Evolutionary conservation across 2,113 vertebrate genomes (phyloP).

Genomic region (Cebidichthys violaceus): DNA sequence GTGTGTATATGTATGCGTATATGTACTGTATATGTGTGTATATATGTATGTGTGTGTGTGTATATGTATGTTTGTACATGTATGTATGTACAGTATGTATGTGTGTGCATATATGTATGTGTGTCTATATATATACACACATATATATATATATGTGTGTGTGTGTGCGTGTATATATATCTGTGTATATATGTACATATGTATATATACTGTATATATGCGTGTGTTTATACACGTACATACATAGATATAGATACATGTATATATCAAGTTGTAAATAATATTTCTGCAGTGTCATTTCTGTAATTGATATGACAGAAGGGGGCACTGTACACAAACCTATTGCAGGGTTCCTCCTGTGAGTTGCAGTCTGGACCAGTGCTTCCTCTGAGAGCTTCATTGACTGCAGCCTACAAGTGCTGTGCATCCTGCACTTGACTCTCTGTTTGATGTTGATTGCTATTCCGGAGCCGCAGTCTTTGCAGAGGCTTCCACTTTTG

Average conservation of each 20-base stretch:
- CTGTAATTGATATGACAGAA: slow-evolving; percentile 35
- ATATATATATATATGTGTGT: no score
- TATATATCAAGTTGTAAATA: background rate
- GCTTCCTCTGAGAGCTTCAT: slow-evolving; percentile 61
- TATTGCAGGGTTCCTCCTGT: slow-evolving; percentile 17
- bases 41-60: no score
- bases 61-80: no score
- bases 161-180: no score
- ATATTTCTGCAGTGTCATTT: slow-evolving; percentile 42
- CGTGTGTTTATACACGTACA: background rate
- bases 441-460: slow-evolving; percentile 68
- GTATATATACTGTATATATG: background rate
- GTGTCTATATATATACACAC: no score
- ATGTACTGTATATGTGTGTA: no score
- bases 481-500: slow-evolving; percentile 42
- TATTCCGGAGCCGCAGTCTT: slow-evolving; percentile 55
- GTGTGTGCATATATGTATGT: background rate
- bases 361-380: slow-evolving; percentile 40
- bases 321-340: slow-evolving; percentile 66
- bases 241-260: background rate
- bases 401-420: slow-evolving; percentile 62
- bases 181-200: no score
- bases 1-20: no score
- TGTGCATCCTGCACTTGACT: slow-evolving; percentile 65
- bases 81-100: no score